Evolutionary conservation across 2,797 vertebrate genomes (phyloP).

Genomic region (Meriones psammophilus): DNA sequence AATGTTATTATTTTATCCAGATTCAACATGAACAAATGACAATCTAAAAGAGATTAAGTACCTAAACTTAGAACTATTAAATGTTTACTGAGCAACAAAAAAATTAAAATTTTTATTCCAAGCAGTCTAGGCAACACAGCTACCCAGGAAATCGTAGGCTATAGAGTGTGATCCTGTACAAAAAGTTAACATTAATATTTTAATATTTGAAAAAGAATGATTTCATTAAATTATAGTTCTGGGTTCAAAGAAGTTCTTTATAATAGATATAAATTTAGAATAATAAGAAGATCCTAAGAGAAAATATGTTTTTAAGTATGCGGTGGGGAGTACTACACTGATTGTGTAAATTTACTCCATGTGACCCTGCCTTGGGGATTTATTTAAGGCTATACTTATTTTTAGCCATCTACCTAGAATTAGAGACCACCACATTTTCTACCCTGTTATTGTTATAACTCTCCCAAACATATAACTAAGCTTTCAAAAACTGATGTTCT

Average conservation of each 20-base stretch:
- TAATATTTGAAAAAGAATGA: slow-evolving; percentile 31
- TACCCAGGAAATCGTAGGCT: background rate
- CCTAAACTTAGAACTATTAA: background rate
- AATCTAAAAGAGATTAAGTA: slow-evolving; percentile 27
- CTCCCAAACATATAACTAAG: slow-evolving; percentile 22
- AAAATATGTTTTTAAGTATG: background rate
- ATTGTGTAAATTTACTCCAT: slow-evolving; percentile 24
- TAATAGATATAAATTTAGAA: background rate
- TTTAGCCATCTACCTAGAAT: background rate
- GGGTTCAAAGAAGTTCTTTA: background rate
- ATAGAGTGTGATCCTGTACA: background rate
- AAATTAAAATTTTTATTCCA: background rate
- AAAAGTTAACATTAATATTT: background rate
- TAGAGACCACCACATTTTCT: background rate
- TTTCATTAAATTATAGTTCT: background rate
- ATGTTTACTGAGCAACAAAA: background rate
- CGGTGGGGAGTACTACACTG: background rate
- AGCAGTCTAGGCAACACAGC: background rate
- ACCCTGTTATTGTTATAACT: background rate
- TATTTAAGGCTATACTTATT: slow-evolving; percentile 36
- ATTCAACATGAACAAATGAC: slow-evolving; percentile 15
- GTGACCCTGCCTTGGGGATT: background rate
- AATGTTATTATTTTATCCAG: background rate
- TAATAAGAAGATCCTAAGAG: background rate
- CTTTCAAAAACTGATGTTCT: slow-evolving; percentile 53